phyloP scores from a whole-genome alignment of 2,113 vertebrate species.

The Rhinolophus ferrumequinum region DNA sequence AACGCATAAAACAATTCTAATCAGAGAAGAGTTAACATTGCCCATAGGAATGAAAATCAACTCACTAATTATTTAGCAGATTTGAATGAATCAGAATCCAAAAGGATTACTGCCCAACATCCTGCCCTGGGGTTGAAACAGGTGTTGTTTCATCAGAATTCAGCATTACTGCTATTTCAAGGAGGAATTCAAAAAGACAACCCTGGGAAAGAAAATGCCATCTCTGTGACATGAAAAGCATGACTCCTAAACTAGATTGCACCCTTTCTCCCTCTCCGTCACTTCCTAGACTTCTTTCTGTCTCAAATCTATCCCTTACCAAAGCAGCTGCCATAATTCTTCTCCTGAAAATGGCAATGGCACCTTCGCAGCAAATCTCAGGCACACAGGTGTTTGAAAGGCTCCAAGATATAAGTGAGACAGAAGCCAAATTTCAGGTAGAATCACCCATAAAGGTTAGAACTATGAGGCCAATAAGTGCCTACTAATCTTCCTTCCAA shows the following conservation, averaged over 20 bases:
- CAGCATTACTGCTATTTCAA: conserved; percentile 36
- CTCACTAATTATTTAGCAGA: conserved; percentile 73
- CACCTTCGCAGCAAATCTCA: background rate
- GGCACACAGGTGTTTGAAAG: conserved; percentile 34
- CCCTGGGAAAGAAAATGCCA: conserved; percentile 45
- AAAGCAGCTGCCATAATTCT: conserved; percentile 59
- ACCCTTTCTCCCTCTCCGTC: background rate
- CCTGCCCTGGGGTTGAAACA: conserved; percentile 55
- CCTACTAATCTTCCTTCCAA: conserved; percentile 50
- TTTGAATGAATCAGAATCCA: conserved; percentile 32
- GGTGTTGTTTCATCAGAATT: conserved; percentile 65
- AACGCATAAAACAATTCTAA: background rate
- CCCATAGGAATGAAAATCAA: conserved; percentile 51
- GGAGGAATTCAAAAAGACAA: conserved; percentile 59
- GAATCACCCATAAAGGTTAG: conserved; percentile 48
- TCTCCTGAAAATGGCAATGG: conserved; percentile 42
- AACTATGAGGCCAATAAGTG: conserved; percentile 1
- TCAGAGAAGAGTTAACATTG: conserved; percentile 11
- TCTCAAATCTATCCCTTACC: conserved; percentile 33
- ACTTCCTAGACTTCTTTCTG: background rate
- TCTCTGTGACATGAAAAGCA: conserved; percentile 5
- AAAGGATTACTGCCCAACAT: conserved; percentile 55
- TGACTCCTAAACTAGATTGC: conserved; percentile 43
- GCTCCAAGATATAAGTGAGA: background rate
- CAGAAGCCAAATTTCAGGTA: conserved; percentile 60